Evolutionary conservation across 1,140 invertebrate species (phyloP).

Genomic region (Carposina sasakii): DNA sequence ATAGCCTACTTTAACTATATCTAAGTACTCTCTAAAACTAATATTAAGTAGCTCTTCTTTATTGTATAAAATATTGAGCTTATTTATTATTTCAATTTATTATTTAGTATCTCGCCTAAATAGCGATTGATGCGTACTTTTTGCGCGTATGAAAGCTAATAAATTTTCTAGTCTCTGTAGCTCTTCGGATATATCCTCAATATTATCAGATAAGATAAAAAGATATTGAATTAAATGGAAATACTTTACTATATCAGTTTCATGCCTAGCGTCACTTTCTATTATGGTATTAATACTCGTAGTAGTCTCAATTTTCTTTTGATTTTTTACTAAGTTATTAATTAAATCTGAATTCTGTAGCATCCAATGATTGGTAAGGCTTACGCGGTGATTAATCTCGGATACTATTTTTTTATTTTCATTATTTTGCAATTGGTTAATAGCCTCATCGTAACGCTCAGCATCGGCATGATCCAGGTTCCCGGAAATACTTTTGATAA

Average conservation of each 20-base stretch:
- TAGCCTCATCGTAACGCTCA: constrained; percentile 24
- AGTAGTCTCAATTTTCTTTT: constrained; percentile 22
- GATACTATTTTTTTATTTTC: constrained; percentile 7
- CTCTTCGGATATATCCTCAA: constrained; percentile 27
- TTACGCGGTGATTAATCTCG: constrained; percentile 24
- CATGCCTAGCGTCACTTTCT: constrained; percentile 17
- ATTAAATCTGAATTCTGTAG: constrained; percentile 10
- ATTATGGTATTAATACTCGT: constrained; percentile 19
- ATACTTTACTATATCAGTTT: constrained; percentile 24
- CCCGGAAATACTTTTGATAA: constrained; percentile 31
- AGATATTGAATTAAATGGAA: constrained; percentile 30
- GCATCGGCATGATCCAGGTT: constrained; percentile 32
- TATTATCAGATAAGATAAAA: constrained; percentile 29
- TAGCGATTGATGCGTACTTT: constrained; percentile 26
- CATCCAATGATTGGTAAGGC: constrained; percentile 21
- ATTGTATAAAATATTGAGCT: constrained; percentile 22
- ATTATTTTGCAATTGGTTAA: constrained; percentile 18
- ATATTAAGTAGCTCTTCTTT: constrained; percentile 21
- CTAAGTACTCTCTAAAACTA: constrained; percentile 32
- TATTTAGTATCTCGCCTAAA: constrained; percentile 18
- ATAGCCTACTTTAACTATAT: constrained; percentile 29
- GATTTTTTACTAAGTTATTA: constrained; percentile 22
- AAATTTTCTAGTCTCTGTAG: constrained; percentile 30
- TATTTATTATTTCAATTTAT: constrained; percentile 23
- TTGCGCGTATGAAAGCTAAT: constrained; percentile 32